Base-by-base conservation (phyloP, 2,797 vertebrate genomes). In the Heliangelus exortis region DNA sequence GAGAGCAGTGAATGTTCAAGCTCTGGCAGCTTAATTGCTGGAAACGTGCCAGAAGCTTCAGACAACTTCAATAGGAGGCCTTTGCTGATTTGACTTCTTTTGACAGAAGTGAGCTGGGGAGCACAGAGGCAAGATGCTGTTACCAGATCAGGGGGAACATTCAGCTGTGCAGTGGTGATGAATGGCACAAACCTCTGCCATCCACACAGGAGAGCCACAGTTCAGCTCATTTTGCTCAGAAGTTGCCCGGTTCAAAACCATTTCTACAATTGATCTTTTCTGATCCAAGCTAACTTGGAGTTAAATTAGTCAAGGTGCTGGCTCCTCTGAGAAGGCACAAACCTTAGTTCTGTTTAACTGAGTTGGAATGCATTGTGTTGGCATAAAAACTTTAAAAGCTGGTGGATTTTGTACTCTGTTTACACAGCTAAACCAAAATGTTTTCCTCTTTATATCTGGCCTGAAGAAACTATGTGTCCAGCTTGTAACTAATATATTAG, bases 231-330 rank as follows among this genome's bases (percentile, higher is more conserved):
- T 76, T 84, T 87, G 63, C 63, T 90, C 81, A 45, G 26, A 89
- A 76, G n/a, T 50, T 79, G 26, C 26, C 36, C 54, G 33, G 74
- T 65, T 93, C 77, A 66, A 63, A 90, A 72, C 34, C 22, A 45
- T 73, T 87, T 69, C 43, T 58, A 34, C 51, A 89, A 73, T 0
- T 57, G n/a, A 69, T 76, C 51, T 87, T 89, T 87, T 41, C 28
- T 25, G 9, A 84, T 87, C 39, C 89, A 62, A 87, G 53, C 25
- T 89, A 72, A 84, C 89, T 94, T 90, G 55, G 45, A 88, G 54
- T 55, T 47, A 88, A 71, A 71, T 63, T 15, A 80, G 53, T 83
- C 57, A 65, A 86, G 75, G 63, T 11, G 34, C 62, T 87, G 62
- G 21, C 84, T 94, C 59, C 31, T 84, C 34, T 79, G 71, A 84